phyloP scores from a whole-genome alignment of 2,113 vertebrate species.

The Chrysemys picta region DNA sequence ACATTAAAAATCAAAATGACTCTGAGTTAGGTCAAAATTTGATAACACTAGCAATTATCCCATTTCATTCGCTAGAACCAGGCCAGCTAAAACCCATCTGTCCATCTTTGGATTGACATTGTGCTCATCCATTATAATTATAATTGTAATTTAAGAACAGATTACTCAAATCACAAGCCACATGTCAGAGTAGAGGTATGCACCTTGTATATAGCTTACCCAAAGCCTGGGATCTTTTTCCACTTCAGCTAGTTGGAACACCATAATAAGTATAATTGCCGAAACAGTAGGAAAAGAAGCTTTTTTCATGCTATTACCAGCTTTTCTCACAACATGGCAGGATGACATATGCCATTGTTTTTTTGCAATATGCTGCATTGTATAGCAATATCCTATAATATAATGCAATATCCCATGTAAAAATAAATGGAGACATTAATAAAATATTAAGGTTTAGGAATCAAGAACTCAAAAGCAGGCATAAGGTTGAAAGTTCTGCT shows the following conservation, averaged over 20 bases:
- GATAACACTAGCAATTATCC: slow-evolving; percentile 52
- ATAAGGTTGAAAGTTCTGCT: background rate
- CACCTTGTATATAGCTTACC: slow-evolving; percentile 10
- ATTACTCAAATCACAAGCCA: slow-evolving; percentile 63
- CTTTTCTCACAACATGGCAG: slow-evolving; percentile 31
- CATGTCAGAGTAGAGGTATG: background rate
- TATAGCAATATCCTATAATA: background rate
- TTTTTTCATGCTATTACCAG: slow-evolving; percentile 53
- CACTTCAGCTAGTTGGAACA: background rate
- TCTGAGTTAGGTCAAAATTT: slow-evolving; percentile 59
- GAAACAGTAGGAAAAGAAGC: slow-evolving; percentile 48
- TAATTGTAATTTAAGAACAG: slow-evolving; percentile 63
- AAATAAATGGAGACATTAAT: slow-evolving; percentile 11
- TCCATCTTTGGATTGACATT: slow-evolving; percentile 39
- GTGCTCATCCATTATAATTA: slow-evolving; percentile 62
- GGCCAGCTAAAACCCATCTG: slow-evolving; percentile 63
- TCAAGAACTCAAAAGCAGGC: background rate
- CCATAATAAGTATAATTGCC: slow-evolving; percentile 25
- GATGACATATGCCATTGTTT: slow-evolving; percentile 12
- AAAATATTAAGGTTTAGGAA: background rate
- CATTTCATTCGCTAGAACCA: slow-evolving; percentile 51
- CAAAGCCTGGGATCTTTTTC: slow-evolving; percentile 11
- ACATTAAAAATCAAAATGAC: background rate
- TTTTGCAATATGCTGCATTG: slow-evolving; percentile 18
- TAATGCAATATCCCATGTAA: background rate